Base-by-base conservation (phyloP, 2,888 invertebrate species). In the Anagyrus pseudococci region DNA sequence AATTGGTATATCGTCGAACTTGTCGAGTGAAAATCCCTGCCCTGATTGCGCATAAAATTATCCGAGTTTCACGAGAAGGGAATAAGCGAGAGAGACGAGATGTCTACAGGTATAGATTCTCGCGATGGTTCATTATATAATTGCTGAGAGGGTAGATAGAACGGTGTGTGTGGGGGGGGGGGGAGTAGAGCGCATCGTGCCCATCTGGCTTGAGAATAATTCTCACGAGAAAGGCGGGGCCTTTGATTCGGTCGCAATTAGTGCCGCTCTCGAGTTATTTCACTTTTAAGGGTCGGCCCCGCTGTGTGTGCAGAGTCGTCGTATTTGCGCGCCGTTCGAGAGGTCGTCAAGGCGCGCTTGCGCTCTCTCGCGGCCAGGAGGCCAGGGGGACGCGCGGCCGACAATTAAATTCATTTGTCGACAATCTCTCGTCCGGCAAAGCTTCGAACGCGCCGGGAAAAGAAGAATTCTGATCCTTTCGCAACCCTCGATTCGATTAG, bases 401-500 rank as follows among this genome's bases (percentile, higher is more conserved):
- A 72, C 75, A 75, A 77, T 78, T 77, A 75, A 77, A 78, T 75
- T 75, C 72, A 76, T 77, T 77, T 76, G 76, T 73, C 74, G 75
- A 72, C 73, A 72, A 74, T 74, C 74, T 75, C 73, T 73, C 71
- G 75, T 74, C 74, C 73, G 74, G n/a, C n/a, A n/a, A n/a, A n/a
- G n/a, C n/a, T n/a, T n/a, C n/a, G n/a, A n/a, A n/a, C 59, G 48
- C 66, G 56, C 67, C 58, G 25, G 50, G 25, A 47, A 41, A 17
- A 1, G 17, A 8, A 20, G 41, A 17, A 19, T 17, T 37, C 15
- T 4, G 15, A 8, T 26, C 46, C 10, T 26, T 43, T 29, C 40
- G 44, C 37, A 22, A 15, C 10, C 20, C 10, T 19, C 17, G 37
- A 58, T 62, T 66, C 62, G 62, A 66, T 66, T 56, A 49, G 43